Base-by-base conservation (phyloP, 2,888 invertebrate genomes). In the Oxycera nigricornis region DNA sequence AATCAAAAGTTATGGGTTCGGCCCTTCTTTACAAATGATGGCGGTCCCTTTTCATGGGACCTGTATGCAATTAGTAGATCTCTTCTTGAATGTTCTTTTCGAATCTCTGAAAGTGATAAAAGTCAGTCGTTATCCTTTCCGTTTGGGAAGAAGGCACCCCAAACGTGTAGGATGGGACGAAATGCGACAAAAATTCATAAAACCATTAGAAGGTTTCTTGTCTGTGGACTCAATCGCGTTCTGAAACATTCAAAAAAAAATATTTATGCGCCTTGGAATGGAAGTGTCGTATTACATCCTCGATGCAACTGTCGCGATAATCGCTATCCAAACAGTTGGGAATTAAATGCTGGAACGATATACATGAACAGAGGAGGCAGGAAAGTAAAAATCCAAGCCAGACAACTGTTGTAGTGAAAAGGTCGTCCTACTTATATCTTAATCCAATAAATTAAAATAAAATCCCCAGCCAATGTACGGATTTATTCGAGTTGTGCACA, bases 1-100 rank as follows among this genome's bases (percentile, higher is more conserved):
- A 65, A 65, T 65, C 65, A 41, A 41, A 65, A 41, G 39, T 65
- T 65, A 65, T 41, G 65, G 41, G 65, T 65, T 65, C 65, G 30
- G 65, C 31, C 61, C 28, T 61, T 61, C 24, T 20, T 20, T n/a
- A n/a, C 52, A 2, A 55, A 14, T 46, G 14, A 46, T 17, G 22
- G 24, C 24, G 52, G 20, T 24, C 24, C 52, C 52, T 59, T 59
- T 59, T 59, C 59, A n/a, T 26, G 14, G 39, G 62, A 39, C 1
- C 20, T 41, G 22, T 65, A 22, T 39, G 65, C 65, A 39, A 39
- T 65, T 65, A 41, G 39, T 39, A 11, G 61, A 35, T 61, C 61
- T 14, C 30, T 61, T 39, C 20, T n/a, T 9, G 61, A 59, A 57
- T 17, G 31, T 31, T 17, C 61, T 28, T 31, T 61, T 28, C 7